Conservation (phyloP, 2,113 vertebrate species). For the Barnardius zonarius region DNA sequence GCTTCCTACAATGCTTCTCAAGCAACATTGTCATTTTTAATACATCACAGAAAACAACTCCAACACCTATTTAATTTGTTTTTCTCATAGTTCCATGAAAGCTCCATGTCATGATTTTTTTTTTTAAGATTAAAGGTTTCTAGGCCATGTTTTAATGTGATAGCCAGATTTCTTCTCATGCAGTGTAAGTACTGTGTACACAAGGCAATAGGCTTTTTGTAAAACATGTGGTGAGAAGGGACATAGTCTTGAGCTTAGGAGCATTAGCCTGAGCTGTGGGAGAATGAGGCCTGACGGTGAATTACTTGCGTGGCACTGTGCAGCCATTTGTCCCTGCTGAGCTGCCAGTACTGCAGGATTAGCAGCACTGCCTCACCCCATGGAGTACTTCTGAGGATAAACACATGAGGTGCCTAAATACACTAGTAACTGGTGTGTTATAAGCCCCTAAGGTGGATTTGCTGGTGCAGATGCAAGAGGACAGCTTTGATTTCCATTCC, state of each 20-base stretch:
- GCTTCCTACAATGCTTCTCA: neutral
- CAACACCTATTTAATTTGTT: neutral
- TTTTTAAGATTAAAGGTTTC: neutral
- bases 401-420: neutral
- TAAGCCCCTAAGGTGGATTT: neutral
- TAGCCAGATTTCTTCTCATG: neutral
- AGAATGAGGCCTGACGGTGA: neutral
- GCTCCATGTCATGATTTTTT: neutral
- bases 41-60: neutral
- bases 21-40: neutral
- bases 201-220: neutral
- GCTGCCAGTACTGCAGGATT: neutral
- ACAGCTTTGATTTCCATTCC: neutral
- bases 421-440: neutral
- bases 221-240: neutral
- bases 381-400: neutral
- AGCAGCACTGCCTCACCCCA: neutral
- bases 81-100: neutral
- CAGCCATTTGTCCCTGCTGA: neutral
- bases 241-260: neutral
- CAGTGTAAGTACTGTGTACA: neutral
- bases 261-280: neutral
- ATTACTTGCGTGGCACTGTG: neutral
- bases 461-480: neutral
- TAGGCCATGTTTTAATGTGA: neutral